Evolutionary conservation across 2,797 vertebrate genomes (phyloP).

Genomic region (Siniperca undulata): DNA sequence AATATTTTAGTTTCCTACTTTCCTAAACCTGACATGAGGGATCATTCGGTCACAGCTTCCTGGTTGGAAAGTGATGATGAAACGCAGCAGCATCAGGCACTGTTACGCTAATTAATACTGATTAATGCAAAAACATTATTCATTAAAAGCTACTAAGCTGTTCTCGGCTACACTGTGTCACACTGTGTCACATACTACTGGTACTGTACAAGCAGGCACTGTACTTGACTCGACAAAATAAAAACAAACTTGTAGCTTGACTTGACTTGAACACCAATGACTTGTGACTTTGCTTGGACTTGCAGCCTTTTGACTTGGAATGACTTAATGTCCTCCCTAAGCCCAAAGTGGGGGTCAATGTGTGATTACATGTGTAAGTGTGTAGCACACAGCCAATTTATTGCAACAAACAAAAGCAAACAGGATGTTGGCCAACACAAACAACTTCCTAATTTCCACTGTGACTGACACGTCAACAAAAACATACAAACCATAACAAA

Average conservation of each 20-base stretch:
- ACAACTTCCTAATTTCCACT: not conserved
- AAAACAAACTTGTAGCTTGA: not conserved
- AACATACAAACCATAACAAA: not conserved
- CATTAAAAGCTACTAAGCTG: not conserved
- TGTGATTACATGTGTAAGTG: not conserved
- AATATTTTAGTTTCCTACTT: slow-evolving; percentile 12
- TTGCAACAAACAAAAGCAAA: no score
- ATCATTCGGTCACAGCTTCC: not conserved
- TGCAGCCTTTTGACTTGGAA: not conserved
- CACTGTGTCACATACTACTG: no score
- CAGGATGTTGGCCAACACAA: no score
- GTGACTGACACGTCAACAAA: not conserved
- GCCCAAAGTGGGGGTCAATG: not conserved
- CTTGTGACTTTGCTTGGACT: not conserved
- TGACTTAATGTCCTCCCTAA: not conserved
- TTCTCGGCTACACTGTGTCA: not conserved
- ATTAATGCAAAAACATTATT: not conserved
- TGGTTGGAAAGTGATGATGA: not conserved
- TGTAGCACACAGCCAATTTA: not conserved
- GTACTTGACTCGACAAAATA: not conserved
- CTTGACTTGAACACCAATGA: not conserved
- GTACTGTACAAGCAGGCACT: no score
- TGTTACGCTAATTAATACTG: not conserved
- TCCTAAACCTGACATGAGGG: not conserved
- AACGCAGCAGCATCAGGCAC: not conserved